Percentiles rank a stretch among this genome's conserved stretches.
These are phyloP conservation scores for Homarus gammarus DNA, from an alignment of 2,888 invertebrate species.

Conservation along the genomic window DNA sequence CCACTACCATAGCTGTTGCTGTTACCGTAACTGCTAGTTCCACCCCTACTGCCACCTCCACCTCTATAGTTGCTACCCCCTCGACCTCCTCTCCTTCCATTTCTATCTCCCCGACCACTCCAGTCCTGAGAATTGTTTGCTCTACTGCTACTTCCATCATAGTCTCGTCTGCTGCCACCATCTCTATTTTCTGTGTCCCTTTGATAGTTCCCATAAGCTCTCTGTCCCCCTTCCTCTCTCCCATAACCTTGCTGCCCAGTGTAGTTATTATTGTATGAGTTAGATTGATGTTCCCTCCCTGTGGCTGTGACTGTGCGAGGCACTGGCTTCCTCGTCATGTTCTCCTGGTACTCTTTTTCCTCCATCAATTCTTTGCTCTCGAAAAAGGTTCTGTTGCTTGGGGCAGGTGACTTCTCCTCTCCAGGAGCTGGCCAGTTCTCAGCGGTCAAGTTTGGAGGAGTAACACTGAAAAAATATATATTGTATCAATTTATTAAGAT, in stretches of 20 bases:
- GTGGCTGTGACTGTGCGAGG: neutral
- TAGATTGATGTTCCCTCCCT: neutral
- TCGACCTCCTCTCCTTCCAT: slow-evolving; percentile 18
- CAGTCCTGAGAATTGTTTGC: neutral
- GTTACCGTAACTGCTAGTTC: slow-evolving; percentile 6
- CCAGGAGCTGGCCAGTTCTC: slow-evolving; percentile 67
- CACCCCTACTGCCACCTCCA: neutral
- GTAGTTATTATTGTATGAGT: slow-evolving; percentile 2
- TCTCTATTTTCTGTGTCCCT: slow-evolving; percentile 22
- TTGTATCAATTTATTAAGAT: neutral
- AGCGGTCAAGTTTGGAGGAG: slow-evolving; percentile 48
- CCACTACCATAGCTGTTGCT: neutral
- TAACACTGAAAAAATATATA: slow-evolving; percentile 4
- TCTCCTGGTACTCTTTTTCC: slow-evolving; percentile 51
- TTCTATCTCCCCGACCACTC: neutral
- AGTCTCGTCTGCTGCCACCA: slow-evolving; percentile 7
- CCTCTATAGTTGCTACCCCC: slow-evolving; percentile 25
- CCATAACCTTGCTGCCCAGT: slow-evolving; percentile 30
- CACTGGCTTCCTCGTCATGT: slow-evolving; percentile 16
- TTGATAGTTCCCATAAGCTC: neutral
- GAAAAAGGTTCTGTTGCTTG: slow-evolving; percentile 53
- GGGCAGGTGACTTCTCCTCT: slow-evolving; percentile 27
- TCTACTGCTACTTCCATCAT: neutral
- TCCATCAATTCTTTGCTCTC: slow-evolving; percentile 67
- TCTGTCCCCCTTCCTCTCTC: slow-evolving; percentile 9